Evolutionary conservation across 1,140 invertebrate species (phyloP).

Genomic region (Euschistus heros): DNA sequence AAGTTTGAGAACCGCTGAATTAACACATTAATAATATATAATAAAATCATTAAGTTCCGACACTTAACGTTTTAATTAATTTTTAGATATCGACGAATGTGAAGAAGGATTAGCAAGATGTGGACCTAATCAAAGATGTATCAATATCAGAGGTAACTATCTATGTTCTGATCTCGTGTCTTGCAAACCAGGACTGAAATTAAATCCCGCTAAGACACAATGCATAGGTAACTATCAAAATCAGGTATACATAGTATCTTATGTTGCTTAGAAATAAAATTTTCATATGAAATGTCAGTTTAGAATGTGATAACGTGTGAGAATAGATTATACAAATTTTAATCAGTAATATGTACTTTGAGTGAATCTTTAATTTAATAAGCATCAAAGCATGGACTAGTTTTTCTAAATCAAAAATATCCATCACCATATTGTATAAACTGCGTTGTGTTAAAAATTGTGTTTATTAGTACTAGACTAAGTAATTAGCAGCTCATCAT

Average conservation of each 20-base stretch:
- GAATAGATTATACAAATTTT: neutral
- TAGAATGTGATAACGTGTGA: neutral
- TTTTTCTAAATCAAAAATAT: conserved; percentile 46
- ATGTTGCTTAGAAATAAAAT: neutral
- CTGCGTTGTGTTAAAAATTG: too few relatives aligned
- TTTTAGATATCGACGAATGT: neutral
- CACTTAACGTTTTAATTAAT: neutral
- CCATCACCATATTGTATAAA: too few relatives aligned
- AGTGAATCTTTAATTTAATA: neutral
- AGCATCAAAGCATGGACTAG: conserved; percentile 67
- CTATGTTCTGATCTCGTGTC: neutral
- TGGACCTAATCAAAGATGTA: conserved; percentile 1
- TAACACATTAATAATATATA: conserved; percentile 50
- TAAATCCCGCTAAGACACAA: neutral
- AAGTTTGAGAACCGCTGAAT: too few relatives aligned
- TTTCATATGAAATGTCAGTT: neutral
- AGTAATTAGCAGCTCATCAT: too few relatives aligned
- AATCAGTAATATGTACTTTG: neutral
- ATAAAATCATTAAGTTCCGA: neutral
- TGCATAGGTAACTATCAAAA: neutral
- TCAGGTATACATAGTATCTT: neutral
- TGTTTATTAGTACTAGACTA: too few relatives aligned
- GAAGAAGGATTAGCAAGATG: neutral
- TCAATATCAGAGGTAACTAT: neutral
- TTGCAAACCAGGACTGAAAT: neutral